A percentile compares a stretch with the other conserved stretches of the same genome.
These are phyloP conservation scores for Lasius platythorax DNA, from an alignment of 2,888 invertebrate species.

Conservation along the genomic window DNA sequence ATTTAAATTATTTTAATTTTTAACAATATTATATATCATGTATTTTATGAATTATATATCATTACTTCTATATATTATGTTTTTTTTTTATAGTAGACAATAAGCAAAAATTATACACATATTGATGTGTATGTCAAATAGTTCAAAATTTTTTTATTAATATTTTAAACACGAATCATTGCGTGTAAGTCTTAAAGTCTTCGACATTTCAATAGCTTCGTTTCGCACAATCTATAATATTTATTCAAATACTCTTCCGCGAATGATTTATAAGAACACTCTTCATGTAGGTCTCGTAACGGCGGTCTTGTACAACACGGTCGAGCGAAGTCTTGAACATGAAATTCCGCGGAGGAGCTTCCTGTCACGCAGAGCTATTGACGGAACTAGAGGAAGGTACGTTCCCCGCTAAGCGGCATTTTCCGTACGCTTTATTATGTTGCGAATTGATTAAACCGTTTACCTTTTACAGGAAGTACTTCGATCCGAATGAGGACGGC, in stretches of 20 bases:
- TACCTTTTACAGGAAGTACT: constrained; percentile 79
- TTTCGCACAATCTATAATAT: constrained; percentile 4
- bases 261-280: constrained; percentile 14
- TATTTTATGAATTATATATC: neutral
- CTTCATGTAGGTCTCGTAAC: constrained; percentile 77
- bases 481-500: constrained; percentile 80
- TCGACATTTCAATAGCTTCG: neutral
- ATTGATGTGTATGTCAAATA: too few species aligned
- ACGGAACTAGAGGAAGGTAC: constrained; percentile 84
- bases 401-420: neutral
- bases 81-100: neutral
- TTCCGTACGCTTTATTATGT: constrained; percentile 8
- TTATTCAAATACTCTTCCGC: neutral
- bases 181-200: neutral
- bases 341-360: constrained; percentile 78
- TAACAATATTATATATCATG: neutral
- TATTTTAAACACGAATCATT: neutral
- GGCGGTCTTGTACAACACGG: constrained; percentile 77
- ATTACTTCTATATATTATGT: neutral
- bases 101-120: too few species aligned
- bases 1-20: neutral
- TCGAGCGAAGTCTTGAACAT: constrained; percentile 74
- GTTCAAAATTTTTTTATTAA: neutral
- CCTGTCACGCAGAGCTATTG: constrained; percentile 82
- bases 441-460: constrained; percentile 17